These are phyloP conservation scores for Microtus ochrogaster DNA, from an alignment of 2,113 vertebrate genomes.

Conservation along the genomic window DNA sequence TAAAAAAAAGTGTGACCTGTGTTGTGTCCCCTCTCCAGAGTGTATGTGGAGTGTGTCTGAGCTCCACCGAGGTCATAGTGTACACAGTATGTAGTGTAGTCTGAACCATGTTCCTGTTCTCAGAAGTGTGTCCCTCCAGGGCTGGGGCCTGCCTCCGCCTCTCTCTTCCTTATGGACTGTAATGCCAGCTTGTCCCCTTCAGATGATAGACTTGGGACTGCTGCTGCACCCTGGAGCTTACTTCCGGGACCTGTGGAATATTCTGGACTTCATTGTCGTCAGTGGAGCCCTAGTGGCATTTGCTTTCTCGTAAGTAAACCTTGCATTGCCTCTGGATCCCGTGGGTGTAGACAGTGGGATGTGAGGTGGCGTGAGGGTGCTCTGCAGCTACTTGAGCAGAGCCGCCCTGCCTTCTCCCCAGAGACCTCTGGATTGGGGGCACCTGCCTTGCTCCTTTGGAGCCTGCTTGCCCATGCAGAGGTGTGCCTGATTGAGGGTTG, in stretches of 20 bases:
- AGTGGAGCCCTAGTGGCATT: conserved; percentile 99
- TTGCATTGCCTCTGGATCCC: neutral
- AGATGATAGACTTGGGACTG: conserved; percentile 91
- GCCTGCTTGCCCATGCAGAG: neutral
- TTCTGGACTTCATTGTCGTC: conserved; percentile 99
- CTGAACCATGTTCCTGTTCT: neutral
- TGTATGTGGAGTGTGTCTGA: neutral
- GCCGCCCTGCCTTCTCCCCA: neutral
- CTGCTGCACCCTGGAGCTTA: conserved; percentile 90
- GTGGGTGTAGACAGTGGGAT: neutral
- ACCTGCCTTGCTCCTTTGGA: neutral
- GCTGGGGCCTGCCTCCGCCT: neutral
- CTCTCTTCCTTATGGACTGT: neutral
- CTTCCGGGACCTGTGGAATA: conserved; percentile 95
- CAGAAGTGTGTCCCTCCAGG: accelerated
- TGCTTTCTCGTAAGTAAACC: conserved; percentile 97
- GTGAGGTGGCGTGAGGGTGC: accelerated
- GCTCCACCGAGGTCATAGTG: neutral
- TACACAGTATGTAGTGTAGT: neutral
- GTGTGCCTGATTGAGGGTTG: neutral
- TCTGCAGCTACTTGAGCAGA: neutral
- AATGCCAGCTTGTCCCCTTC: neutral
- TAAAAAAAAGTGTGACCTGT: neutral
- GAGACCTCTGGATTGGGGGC: neutral
- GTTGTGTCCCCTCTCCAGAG: neutral